A percentile compares a stretch with the other conserved stretches of the same genome.
phyloP scores from a whole-genome alignment of 2,113 vertebrate species.

The Phyllopteryx taeniolatus region DNA sequence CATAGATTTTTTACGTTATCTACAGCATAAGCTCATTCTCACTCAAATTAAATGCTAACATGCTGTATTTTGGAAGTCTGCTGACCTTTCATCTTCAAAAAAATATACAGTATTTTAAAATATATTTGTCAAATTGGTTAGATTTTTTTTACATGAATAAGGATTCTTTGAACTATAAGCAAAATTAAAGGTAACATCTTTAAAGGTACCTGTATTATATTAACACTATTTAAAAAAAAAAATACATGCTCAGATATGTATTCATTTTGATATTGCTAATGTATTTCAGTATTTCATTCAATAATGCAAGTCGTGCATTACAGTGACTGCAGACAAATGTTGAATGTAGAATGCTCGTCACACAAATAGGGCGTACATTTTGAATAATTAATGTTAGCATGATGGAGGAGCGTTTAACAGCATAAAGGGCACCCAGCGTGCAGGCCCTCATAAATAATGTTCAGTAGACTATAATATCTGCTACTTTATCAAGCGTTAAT shows the following conservation, averaged over 20 bases:
- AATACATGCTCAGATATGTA: neutral
- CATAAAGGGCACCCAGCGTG: conserved; percentile 17
- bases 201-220: neutral
- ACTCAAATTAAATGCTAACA: too few relatives aligned
- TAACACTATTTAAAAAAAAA: neutral
- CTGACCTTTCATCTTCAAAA: too few relatives aligned
- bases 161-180: neutral
- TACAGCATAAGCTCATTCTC: too few relatives aligned
- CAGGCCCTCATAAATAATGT: conserved; percentile 13
- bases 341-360: neutral
- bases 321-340: conserved; percentile 10
- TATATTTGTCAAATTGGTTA: too few relatives aligned
- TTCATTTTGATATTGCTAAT: neutral
- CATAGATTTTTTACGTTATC: too few relatives aligned
- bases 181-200: neutral
- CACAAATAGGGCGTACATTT: conserved; percentile 15
- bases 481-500: neutral
- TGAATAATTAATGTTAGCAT: conserved; percentile 35
- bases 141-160: neutral
- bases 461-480: conserved; percentile 3
- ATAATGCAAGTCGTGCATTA: conserved; percentile 23
- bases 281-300: neutral
- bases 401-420: conserved; percentile 18
- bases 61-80: too few relatives aligned
- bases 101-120: too few relatives aligned